These are phyloP conservation scores for Phyllopteryx taeniolatus DNA, from an alignment of 2,113 vertebrate genomes.

Conservation along the genomic window DNA sequence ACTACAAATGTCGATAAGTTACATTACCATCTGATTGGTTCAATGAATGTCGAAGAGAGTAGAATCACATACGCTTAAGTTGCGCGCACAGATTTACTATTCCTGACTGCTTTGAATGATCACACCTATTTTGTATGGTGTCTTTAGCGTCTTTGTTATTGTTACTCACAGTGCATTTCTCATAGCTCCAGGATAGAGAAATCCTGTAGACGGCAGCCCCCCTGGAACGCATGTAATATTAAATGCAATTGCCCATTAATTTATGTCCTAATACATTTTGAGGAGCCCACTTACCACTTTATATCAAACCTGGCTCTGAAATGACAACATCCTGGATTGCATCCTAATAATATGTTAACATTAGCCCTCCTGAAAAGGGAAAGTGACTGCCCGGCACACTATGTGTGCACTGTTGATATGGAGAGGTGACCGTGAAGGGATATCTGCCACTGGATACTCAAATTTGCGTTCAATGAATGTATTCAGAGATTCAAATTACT, in stretches of 20 bases:
- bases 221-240: background rate
- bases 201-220: background rate
- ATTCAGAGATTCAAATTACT: slow-evolving; percentile 69
- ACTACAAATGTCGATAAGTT: background rate
- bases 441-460: slow-evolving; percentile 62
- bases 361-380: slow-evolving; percentile 44
- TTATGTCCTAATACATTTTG: background rate
- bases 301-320: background rate
- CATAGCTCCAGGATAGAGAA: background rate
- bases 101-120: background rate
- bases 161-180: background rate
- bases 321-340: slow-evolving; percentile 12
- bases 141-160: background rate
- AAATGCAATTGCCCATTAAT: background rate
- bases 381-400: slow-evolving; percentile 25
- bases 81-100: background rate
- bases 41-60: background rate
- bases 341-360: slow-evolving; percentile 46
- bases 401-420: slow-evolving; percentile 31
- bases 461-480: slow-evolving; percentile 60
- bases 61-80: background rate
- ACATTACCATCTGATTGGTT: background rate
- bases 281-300: background rate
- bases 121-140: background rate
- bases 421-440: slow-evolving; percentile 47